These are phyloP conservation scores for Eupristina koningsbergeri DNA, from an alignment of 1,140 invertebrate species.

Conservation along the genomic window DNA sequence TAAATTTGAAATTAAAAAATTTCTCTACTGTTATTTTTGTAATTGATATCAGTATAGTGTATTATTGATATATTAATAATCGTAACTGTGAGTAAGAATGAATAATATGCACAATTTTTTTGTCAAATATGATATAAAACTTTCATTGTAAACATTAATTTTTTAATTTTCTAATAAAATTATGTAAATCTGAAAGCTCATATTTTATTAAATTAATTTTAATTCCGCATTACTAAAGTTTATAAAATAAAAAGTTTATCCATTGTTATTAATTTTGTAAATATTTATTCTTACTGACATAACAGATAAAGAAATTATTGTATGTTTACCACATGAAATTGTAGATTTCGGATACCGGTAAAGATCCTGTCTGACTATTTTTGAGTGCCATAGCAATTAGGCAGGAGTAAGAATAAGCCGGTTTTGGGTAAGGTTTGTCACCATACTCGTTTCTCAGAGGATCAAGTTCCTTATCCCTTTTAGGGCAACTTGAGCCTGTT, in stretches of 20 bases:
- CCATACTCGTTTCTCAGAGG: conserved; percentile 68
- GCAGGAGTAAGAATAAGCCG: conserved; percentile 97
- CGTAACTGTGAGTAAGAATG: too few species aligned
- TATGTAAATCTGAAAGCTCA: too few species aligned
- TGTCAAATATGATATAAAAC: too few species aligned
- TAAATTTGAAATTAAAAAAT: not conserved
- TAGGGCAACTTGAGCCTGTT: conserved; percentile 54
- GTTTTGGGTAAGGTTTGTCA: conserved; percentile 90
- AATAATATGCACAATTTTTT: too few species aligned
- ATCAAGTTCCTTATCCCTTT: conserved; percentile 63
- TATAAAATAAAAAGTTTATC: too few species aligned
- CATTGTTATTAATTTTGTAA: too few species aligned
- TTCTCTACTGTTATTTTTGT: not conserved
- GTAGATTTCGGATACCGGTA: conserved; percentile 98
- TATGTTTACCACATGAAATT: conserved; percentile 95
- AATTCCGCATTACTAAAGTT: too few species aligned
- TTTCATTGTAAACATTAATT: too few species aligned
- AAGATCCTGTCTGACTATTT: conserved; percentile 92
- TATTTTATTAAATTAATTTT: too few species aligned
- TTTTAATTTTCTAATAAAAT: too few species aligned
- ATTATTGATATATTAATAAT: too few species aligned
- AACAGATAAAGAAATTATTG: not conserved
- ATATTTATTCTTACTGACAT: not conserved
- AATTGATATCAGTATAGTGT: too few species aligned
- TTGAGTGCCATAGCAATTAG: conserved; percentile 97